Evolutionary conservation across 2,888 invertebrate genomes (phyloP).

Genomic region (Oasisia sp.): DNA sequence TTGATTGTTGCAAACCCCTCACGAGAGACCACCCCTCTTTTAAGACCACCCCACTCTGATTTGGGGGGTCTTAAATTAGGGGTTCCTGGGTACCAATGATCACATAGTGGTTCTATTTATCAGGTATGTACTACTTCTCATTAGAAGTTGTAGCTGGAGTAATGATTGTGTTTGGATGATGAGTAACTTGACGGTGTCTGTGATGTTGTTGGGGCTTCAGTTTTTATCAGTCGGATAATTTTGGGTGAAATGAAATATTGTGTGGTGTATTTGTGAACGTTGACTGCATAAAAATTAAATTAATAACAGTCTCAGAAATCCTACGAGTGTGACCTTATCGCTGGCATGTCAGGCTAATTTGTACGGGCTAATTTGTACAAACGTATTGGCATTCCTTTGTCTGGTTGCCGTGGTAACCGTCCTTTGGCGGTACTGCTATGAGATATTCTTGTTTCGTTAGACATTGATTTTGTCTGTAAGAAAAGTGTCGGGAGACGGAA

Average conservation of each 20-base stretch:
- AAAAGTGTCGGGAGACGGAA: background rate
- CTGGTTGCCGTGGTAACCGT: background rate
- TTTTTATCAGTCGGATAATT: background rate
- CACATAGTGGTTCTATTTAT: background rate
- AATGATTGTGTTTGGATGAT: background rate
- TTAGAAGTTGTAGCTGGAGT: background rate
- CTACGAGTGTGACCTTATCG: background rate
- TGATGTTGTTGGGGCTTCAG: background rate
- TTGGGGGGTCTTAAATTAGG: too few species aligned
- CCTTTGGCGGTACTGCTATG: background rate
- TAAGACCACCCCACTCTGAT: too few species aligned
- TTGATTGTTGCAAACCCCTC: too few species aligned
- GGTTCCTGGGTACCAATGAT: background rate
- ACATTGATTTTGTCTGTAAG: slow-evolving; percentile 17
- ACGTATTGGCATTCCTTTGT: background rate
- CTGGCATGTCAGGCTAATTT: background rate
- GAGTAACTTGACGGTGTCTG: background rate
- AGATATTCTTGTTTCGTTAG: background rate
- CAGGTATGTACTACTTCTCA: background rate
- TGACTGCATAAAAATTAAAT: background rate
- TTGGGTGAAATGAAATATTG: background rate
- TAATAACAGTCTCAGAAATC: background rate
- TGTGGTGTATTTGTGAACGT: background rate
- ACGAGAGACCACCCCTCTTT: too few species aligned
- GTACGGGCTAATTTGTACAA: background rate